These are phyloP conservation scores for Pocillopora verrucosa DNA, from an alignment of 64 coral and sea anemone genomes.

Conservation along the genomic window DNA sequence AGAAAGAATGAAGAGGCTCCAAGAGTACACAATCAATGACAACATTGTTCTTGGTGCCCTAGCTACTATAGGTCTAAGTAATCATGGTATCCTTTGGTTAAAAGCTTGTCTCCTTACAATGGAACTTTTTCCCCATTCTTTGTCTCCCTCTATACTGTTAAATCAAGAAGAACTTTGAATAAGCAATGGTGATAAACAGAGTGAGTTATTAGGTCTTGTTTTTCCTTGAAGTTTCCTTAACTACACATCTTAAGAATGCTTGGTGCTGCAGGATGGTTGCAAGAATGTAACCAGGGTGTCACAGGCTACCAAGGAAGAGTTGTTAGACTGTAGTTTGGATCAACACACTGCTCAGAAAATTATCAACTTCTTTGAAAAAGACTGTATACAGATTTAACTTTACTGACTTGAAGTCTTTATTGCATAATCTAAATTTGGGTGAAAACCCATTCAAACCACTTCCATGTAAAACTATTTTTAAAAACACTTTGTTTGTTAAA, in stretches of 20 bases:
- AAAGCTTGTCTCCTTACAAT: not conserved
- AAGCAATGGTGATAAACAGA: not conserved
- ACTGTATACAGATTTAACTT: conserved; percentile 61
- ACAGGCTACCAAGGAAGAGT: conserved; percentile 69
- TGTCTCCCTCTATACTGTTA: too few species aligned
- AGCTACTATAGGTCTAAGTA: conserved; percentile 70
- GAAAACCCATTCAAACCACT: too few species aligned
- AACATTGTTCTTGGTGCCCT: conserved; percentile 80
- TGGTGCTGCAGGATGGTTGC: conserved; percentile 93
- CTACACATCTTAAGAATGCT: conserved; percentile 68
- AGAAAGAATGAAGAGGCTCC: conserved; percentile 75
- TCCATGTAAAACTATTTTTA: too few species aligned
- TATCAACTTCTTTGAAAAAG: conserved; percentile 83
- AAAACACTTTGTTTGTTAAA: too few species aligned
- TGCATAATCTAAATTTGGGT: too few species aligned
- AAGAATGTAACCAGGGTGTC: conserved; percentile 67
- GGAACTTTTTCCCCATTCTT: too few species aligned
- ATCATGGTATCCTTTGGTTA: conserved; percentile 88
- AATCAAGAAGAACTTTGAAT: not conserved
- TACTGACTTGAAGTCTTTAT: not conserved
- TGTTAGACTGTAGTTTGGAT: conserved; percentile 93
- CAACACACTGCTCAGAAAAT: conserved; percentile 84
- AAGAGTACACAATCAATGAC: conserved; percentile 73
- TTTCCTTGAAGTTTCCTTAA: not conserved
- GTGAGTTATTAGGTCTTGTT: not conserved